Conservation (phyloP, 1,140 invertebrate genomes). For the Drosophila ogumai region DNA sequence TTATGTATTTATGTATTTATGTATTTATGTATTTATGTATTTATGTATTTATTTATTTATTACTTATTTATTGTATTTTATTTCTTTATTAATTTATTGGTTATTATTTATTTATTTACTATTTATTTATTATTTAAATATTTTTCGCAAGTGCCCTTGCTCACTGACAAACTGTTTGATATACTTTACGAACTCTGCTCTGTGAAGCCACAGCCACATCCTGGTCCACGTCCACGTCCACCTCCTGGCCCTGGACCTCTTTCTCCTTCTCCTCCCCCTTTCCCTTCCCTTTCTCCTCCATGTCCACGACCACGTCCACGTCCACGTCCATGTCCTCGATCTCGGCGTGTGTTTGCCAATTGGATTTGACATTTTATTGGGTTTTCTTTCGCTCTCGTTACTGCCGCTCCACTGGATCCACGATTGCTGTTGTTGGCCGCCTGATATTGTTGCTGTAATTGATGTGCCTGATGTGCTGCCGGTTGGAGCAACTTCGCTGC, state of each 20-base stretch:
- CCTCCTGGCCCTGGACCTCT: conserved; percentile 25
- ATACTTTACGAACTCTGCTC: conserved; percentile 68
- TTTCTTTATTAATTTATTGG: too few relatives aligned
- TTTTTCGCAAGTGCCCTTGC: background rate
- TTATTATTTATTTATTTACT: too few relatives aligned
- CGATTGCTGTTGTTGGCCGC: conserved; percentile 31
- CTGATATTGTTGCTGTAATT: conserved; percentile 62
- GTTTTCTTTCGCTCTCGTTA: conserved; percentile 77
- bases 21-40: too few relatives aligned
- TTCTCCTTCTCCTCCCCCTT: background rate
- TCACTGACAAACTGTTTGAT: conserved; percentile 74
- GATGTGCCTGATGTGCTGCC: conserved; percentile 62
- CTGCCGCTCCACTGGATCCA: conserved; percentile 69
- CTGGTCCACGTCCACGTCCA: conserved; percentile 9
- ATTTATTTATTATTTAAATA: background rate
- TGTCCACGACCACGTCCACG: background rate
- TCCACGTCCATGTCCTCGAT: conserved; percentile 32
- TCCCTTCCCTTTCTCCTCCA: background rate
- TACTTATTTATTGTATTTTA: too few relatives aligned
- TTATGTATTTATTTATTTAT: too few relatives aligned
- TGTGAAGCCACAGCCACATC: conserved; percentile 34
- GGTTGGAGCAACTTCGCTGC: conserved; percentile 53
- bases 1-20: too few relatives aligned
- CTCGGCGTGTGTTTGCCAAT: conserved; percentile 71
- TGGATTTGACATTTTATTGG: conserved; percentile 83